Evolutionary conservation across 2,113 vertebrate species (phyloP).

Genomic region (Perccottus glenii): DNA sequence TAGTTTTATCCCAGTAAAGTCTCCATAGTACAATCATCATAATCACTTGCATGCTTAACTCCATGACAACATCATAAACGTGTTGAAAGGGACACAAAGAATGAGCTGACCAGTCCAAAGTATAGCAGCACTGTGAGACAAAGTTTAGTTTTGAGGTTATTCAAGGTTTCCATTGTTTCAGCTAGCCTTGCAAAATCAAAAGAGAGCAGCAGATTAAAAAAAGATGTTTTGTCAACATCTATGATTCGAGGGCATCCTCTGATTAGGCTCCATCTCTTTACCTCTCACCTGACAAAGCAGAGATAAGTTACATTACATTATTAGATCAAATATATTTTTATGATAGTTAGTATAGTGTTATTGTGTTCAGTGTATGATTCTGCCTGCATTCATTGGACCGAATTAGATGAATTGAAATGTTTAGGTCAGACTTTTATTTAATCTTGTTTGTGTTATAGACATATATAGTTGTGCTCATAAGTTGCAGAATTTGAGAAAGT

Average conservation of each 20-base stretch:
- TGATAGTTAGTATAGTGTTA: too few species aligned
- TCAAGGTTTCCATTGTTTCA: constrained; percentile 33
- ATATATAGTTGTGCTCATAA: too few species aligned
- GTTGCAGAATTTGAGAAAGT: too few species aligned
- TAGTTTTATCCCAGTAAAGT: too few species aligned
- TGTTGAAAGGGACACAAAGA: background rate
- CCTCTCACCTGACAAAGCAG: background rate
- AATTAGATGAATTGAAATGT: too few species aligned
- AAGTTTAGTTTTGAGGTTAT: constrained; percentile 28
- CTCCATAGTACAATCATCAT: too few species aligned
- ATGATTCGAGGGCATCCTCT: constrained; percentile 18
- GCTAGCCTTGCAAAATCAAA: constrained; percentile 46
- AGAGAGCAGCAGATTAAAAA: constrained; percentile 12
- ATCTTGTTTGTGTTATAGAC: too few species aligned
- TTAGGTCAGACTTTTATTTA: too few species aligned
- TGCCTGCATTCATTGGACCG: too few species aligned
- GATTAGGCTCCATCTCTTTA: constrained; percentile 31
- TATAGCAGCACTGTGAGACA: background rate
- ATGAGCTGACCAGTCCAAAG: background rate
- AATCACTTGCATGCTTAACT: background rate
- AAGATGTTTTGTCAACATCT: constrained; percentile 35
- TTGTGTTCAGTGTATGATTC: too few species aligned
- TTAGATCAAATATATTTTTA: too few species aligned
- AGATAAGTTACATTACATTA: too few species aligned
- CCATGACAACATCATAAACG: background rate